Evolutionary conservation across 2,888 invertebrate species (phyloP).

Genomic region (Hirudinaria manillensis): DNA sequence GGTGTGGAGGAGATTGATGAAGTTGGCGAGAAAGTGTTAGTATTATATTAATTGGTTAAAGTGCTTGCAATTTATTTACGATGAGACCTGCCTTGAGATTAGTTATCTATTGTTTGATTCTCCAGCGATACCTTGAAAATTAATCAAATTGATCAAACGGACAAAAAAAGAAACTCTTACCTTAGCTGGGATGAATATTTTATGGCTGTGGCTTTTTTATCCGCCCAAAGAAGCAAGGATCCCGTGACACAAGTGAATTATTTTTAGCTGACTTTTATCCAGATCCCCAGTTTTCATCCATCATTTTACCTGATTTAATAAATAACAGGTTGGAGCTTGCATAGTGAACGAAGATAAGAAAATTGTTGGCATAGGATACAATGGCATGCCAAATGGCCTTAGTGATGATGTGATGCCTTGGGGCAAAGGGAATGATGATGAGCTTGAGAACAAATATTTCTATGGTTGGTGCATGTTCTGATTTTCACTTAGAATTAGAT

Average conservation of each 20-base stretch:
- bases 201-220: conserved; percentile 84
- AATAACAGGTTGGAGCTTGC: conserved; percentile 70
- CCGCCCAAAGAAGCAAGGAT: conserved; percentile 89
- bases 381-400: conserved; percentile 88
- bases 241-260: conserved; percentile 73
- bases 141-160: background rate
- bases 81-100: too few species aligned
- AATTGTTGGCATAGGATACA: conserved; percentile 90
- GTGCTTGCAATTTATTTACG: too few species aligned
- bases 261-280: background rate
- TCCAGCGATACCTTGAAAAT: too few species aligned
- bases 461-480: conserved; percentile 64
- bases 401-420: conserved; percentile 83
- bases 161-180: conserved; percentile 58
- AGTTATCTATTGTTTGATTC: too few species aligned
- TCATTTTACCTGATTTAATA: background rate
- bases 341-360: conserved; percentile 78
- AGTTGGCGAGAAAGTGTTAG: too few species aligned
- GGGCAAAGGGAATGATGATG: conserved; percentile 64
- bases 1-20: too few species aligned
- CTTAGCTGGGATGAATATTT: conserved; percentile 89
- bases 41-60: too few species aligned
- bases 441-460: conserved; percentile 71
- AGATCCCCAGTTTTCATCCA: background rate
- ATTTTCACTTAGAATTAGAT: background rate